phyloP scores from a whole-genome alignment of 2,888 invertebrate genomes.

The Prenolepis imparis region DNA sequence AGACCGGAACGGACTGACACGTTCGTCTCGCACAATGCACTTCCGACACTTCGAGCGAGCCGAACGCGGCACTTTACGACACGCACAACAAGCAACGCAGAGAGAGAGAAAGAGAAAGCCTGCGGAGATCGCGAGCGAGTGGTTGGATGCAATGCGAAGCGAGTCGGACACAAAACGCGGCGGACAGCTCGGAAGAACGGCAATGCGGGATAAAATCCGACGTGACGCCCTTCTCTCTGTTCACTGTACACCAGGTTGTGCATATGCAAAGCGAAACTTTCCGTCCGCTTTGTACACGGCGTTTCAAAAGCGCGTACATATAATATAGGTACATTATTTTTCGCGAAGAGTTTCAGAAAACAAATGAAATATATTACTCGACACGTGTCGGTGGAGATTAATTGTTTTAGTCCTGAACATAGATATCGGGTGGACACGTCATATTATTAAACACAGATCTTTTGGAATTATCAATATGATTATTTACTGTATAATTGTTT shows the following conservation, averaged over 20 bases:
- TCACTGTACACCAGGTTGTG: conserved; percentile 58
- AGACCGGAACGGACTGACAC: background rate
- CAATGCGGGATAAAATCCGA: conserved; percentile 45
- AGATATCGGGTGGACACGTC: background rate
- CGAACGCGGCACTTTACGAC: conserved; percentile 38
- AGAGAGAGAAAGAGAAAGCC: conserved; percentile 9
- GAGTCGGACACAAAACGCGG: conserved; percentile 47
- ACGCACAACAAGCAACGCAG: conserved; percentile 37
- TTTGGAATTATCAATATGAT: background rate
- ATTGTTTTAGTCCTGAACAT: conserved; percentile 30
- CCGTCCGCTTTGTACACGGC: conserved; percentile 17
- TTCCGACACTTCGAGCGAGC: conserved; percentile 44
- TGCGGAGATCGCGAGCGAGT: conserved; percentile 40
- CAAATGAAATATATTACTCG: conserved; percentile 24
- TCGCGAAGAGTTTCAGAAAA: background rate
- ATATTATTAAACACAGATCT: background rate
- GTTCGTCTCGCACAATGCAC: conserved; percentile 32
- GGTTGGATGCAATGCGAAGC: background rate
- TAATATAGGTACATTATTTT: conserved; percentile 4
- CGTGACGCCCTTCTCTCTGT: conserved; percentile 52
- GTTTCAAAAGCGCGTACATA: conserved; percentile 26
- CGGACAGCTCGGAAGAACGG: conserved; percentile 52
- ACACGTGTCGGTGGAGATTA: conserved; percentile 21
- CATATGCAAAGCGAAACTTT: conserved; percentile 68
- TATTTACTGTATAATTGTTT: background rate